Conservation (phyloP, 2,113 vertebrate species). For the Columbina picui region DNA sequence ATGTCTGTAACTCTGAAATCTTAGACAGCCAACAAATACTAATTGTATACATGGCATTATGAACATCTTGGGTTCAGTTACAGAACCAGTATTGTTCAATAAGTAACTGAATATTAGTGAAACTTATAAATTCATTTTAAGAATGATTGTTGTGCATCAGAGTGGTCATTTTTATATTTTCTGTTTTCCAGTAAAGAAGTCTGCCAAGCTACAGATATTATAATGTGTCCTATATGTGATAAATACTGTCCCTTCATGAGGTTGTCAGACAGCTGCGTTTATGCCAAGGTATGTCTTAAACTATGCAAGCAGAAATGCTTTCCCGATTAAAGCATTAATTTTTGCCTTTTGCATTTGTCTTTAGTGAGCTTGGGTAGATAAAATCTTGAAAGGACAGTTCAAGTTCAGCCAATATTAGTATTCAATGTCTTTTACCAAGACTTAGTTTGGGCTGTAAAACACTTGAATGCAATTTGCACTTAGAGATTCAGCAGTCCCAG, state of each 20-base stretch:
- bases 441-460: neutral
- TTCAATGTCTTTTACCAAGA: neutral
- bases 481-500: neutral
- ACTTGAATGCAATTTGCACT: neutral
- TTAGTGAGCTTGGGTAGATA: neutral
- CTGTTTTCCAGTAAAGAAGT: conserved; percentile 91
- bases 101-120: neutral
- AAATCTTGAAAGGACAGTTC: neutral
- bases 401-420: neutral
- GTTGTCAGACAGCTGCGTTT: conserved; percentile 92
- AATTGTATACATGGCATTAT: neutral
- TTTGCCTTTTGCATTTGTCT: neutral
- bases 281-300: conserved; percentile 83
- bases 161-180: conserved; percentile 27
- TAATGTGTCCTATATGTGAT: conserved; percentile 98
- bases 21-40: neutral
- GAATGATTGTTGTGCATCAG: neutral
- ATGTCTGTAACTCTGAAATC: neutral
- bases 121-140: neutral
- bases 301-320: neutral
- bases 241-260: conserved; percentile 96
- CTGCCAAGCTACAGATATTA: conserved; percentile 90
- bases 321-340: neutral
- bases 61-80: neutral
- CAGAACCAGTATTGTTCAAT: neutral